These are phyloP conservation scores for Mellivora capensis DNA, from an alignment of 2,113 vertebrate genomes.

Conservation along the genomic window DNA sequence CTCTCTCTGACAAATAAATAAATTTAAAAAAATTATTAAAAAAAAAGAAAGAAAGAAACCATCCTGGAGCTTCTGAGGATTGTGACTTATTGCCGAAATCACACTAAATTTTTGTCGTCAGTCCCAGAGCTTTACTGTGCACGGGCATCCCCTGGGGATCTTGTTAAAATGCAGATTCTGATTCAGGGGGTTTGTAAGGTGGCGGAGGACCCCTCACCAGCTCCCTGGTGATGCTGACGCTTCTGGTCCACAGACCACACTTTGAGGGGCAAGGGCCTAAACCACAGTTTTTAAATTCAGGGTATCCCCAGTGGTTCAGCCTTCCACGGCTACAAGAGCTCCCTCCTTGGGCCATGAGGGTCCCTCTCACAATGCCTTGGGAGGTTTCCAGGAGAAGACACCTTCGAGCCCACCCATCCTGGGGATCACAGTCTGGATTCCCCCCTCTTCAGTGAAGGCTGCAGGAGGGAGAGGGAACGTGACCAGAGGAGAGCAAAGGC, in stretches of 20 bases:
- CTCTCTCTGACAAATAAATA: no score
- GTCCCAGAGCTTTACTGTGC: background rate
- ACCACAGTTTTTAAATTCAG: background rate
- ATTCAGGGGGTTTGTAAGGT: background rate
- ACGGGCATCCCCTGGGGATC: background rate
- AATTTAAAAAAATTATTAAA: no score
- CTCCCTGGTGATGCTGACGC: background rate
- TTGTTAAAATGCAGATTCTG: background rate
- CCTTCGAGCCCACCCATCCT: background rate
- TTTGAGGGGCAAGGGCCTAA: background rate
- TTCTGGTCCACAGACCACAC: background rate
- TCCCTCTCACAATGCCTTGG: background rate
- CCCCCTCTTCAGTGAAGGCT: background rate
- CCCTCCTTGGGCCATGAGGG: background rate
- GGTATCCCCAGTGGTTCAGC: background rate
- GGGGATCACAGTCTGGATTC: background rate
- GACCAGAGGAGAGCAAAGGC: background rate
- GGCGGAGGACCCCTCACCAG: background rate
- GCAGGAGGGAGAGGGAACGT: background rate
- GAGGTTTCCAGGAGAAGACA: background rate
- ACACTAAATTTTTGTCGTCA: background rate
- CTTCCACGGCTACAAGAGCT: background rate
- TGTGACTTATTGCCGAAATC: background rate
- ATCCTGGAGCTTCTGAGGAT: background rate
- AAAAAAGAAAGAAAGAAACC: no score